Conservation (phyloP, 2,797 vertebrate genomes). For the Mastacembelus armatus region DNA sequence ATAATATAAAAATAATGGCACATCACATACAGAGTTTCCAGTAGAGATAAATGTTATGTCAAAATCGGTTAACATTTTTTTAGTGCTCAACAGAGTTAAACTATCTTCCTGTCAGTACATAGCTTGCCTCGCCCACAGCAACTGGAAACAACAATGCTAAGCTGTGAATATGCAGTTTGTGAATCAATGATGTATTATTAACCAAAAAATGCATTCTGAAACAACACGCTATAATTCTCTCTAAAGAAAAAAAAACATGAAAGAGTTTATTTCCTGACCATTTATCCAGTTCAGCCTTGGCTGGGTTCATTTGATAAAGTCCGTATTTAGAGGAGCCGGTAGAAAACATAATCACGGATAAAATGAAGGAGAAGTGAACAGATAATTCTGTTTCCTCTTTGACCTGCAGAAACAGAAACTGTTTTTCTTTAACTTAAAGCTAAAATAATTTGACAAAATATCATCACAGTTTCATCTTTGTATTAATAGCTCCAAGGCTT, state of each 20-base stretch:
- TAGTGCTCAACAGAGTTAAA: background rate
- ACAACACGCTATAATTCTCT: background rate
- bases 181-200: conserved; percentile 14
- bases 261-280: conserved; percentile 2
- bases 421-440: conserved; percentile 15
- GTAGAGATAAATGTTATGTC: background rate
- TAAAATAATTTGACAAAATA: conserved; percentile 50
- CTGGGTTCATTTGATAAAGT: conserved; percentile 10
- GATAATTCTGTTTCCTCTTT: conserved; percentile 34
- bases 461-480: conserved; percentile 37
- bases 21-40: background rate
- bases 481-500: conserved; percentile 46
- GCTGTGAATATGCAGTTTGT: background rate
- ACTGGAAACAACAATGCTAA: background rate
- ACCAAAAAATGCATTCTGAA: background rate
- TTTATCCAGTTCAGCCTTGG: conserved; percentile 30
- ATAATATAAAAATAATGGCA: too few species aligned
- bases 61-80: background rate
- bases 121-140: background rate
- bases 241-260: background rate
- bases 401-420: conserved; percentile 31
- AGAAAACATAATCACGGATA: conserved; percentile 22
- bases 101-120: background rate
- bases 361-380: conserved; percentile 18
- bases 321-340: conserved; percentile 15